phyloP scores from a whole-genome alignment of 2,113 vertebrate species.

The Cathartes aura region DNA sequence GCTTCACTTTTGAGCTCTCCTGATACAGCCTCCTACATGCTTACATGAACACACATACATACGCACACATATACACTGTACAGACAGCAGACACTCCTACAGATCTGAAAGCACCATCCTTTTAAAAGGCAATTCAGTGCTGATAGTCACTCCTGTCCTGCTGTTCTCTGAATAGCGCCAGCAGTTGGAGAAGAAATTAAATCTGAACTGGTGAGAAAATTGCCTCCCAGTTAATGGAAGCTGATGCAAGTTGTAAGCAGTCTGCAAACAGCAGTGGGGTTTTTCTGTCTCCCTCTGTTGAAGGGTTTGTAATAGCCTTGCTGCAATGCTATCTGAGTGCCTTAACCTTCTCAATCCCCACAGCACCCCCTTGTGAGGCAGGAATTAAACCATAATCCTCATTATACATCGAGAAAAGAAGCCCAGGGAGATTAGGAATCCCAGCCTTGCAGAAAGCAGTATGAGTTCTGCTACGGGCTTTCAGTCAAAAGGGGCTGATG shows the following conservation, averaged over 20 bases:
- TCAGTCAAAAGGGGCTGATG: background rate
- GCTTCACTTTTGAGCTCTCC: conserved; percentile 6
- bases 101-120: background rate
- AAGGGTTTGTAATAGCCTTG: background rate
- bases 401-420: background rate
- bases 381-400: conserved; percentile 55
- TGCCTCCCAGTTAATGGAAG: background rate
- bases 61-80: fast-evolving
- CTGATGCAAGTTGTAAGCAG: background rate
- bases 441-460: background rate
- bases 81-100: background rate
- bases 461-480: background rate
- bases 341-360: background rate
- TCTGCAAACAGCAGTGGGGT: background rate
- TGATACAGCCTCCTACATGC: background rate
- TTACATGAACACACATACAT: background rate
- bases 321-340: background rate
- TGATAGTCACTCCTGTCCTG: background rate
- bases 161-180: background rate
- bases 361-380: conserved; percentile 44
- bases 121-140: background rate
- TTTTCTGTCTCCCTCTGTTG: background rate
- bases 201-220: background rate
- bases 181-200: background rate
- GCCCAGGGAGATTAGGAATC: conserved; percentile 2